Percentiles rank a stretch among this genome's conserved stretches.
Evolutionary conservation across 2,797 vertebrate species (phyloP).

Genomic region (Rachycentron canadum): DNA sequence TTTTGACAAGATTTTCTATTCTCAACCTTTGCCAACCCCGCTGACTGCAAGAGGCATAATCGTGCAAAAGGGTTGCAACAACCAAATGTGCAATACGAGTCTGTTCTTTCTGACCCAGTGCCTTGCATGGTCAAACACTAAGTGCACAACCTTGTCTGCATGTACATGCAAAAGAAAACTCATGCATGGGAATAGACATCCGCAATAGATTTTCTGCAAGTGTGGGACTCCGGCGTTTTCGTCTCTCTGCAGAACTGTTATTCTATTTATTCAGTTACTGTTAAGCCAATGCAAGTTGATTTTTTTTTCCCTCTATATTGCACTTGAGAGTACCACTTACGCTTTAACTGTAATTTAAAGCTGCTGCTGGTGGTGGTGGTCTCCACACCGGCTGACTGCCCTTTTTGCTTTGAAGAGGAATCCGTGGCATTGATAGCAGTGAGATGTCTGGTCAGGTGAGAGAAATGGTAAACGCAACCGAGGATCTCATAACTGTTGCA

Average conservation of each 20-base stretch:
- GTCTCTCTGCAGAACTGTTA: conserved; percentile 38
- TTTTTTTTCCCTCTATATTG: conserved; percentile 27
- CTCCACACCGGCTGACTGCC: conserved; percentile 33
- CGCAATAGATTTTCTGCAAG: conserved; percentile 28
- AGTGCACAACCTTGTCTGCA: conserved; percentile 62
- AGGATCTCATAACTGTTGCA: conserved; percentile 71
- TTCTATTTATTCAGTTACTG: conserved; percentile 43
- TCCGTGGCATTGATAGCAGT: conserved; percentile 36
- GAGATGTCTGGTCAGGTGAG: conserved; percentile 52
- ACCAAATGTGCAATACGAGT: conserved; percentile 78
- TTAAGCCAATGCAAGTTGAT: conserved; percentile 41
- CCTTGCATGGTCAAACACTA: conserved; percentile 75
- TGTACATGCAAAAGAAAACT: conserved; percentile 54
- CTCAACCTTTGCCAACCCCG: conserved; percentile 58
- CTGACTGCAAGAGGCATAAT: conserved; percentile 66
- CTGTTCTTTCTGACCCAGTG: conserved; percentile 69
- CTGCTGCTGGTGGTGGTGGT: conserved; percentile 16
- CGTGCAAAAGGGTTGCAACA: conserved; percentile 75
- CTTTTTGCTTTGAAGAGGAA: conserved; percentile 39
- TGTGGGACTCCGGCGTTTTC: conserved; percentile 30
- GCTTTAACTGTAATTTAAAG: conserved; percentile 35
- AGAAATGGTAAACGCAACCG: conserved; percentile 28
- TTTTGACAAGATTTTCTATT: conserved; percentile 40
- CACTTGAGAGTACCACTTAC: conserved; percentile 24
- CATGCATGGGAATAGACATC: conserved; percentile 35